Evolutionary conservation across 2,797 vertebrate genomes (phyloP).

Genomic region (Chrosomus eos): DNA sequence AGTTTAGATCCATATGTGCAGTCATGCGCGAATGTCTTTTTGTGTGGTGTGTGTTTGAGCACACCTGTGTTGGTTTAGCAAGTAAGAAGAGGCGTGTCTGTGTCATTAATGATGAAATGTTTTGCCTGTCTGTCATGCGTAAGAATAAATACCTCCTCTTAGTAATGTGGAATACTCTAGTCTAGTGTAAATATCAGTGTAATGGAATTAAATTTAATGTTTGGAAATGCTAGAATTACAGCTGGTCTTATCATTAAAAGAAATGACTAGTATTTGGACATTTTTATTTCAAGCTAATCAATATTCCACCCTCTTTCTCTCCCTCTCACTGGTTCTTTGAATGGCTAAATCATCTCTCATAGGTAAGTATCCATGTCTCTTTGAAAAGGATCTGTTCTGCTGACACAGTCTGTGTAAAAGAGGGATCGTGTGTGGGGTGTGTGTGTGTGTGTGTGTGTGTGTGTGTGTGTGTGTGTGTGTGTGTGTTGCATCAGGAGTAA

Average conservation of each 20-base stretch:
- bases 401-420: constrained; percentile 19
- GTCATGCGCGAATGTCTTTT: neutral
- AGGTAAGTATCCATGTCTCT: constrained; percentile 1
- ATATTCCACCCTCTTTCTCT: neutral
- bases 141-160: constrained; percentile 2
- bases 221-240: neutral
- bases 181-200: neutral
- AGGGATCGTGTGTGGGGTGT: neutral
- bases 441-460: neutral
- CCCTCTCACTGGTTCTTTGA: neutral
- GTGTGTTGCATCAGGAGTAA: neutral
- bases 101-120: neutral
- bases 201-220: neutral
- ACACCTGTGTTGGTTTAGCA: constrained; percentile 26
- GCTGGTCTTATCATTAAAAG: constrained; percentile 1
- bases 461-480: neutral
- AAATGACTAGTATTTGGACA: constrained; percentile 11
- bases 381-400: constrained; percentile 13
- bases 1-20: neutral
- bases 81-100: neutral
- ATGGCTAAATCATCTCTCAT: neutral
- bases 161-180: neutral
- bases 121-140: neutral
- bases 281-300: constrained; percentile 11
- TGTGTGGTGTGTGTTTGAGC: neutral